Evolutionary conservation across 2,113 vertebrate species (phyloP).

Genomic region (Gambusia affinis): DNA sequence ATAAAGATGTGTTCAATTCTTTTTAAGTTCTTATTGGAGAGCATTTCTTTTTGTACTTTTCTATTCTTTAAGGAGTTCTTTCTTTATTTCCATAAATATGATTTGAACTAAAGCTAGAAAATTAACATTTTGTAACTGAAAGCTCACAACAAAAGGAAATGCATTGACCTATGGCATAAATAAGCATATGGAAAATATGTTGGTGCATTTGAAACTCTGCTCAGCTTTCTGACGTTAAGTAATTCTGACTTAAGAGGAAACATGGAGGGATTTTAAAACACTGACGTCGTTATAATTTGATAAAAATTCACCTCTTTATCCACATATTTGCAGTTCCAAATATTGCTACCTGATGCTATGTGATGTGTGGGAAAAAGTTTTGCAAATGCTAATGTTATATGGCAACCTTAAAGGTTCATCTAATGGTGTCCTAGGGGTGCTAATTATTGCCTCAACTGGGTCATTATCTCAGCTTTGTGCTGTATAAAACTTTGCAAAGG

Average conservation of each 20-base stretch:
- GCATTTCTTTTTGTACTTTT: too few relatives aligned
- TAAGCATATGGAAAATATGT: too few relatives aligned
- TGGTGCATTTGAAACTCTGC: too few relatives aligned
- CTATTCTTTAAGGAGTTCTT: not conserved
- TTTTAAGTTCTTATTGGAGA: too few relatives aligned
- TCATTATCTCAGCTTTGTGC: conserved; percentile 26
- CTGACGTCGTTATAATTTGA: too few relatives aligned
- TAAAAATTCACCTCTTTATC: not conserved
- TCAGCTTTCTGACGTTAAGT: not conserved
- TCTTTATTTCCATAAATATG: too few relatives aligned
- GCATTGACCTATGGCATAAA: too few relatives aligned
- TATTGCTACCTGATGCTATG: not conserved
- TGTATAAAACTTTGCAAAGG: conserved; percentile 42
- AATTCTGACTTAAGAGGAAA: not conserved
- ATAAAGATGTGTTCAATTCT: too few relatives aligned
- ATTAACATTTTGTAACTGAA: too few relatives aligned
- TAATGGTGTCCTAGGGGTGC: conserved; percentile 1
- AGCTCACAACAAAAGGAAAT: too few relatives aligned
- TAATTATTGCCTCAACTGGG: conserved; percentile 24
- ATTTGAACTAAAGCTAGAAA: not conserved
- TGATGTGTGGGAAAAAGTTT: not conserved
- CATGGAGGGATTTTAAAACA: not conserved
- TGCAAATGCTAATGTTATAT: conserved; percentile 2
- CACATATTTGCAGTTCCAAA: not conserved
- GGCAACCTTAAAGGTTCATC: conserved; percentile 9